A percentile compares a stretch with the other conserved stretches of the same genome.
Evolutionary conservation across 2,888 invertebrate species (phyloP).

Genomic region (Epirrita christyi): DNA sequence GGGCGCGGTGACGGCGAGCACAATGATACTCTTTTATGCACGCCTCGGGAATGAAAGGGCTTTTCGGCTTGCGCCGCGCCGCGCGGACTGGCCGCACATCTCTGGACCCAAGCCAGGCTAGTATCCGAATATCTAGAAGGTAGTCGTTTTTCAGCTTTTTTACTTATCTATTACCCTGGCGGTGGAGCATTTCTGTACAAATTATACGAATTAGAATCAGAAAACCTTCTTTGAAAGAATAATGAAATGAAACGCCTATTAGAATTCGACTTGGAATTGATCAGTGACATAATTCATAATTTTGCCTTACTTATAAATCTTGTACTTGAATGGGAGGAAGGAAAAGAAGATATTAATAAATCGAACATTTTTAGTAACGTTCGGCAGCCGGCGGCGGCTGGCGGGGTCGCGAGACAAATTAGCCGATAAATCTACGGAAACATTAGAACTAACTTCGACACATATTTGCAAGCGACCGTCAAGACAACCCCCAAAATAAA

Average conservation of each 20-base stretch:
- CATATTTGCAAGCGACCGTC: conserved; percentile 17
- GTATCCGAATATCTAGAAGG: background rate
- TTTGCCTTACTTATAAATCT: conserved; percentile 34
- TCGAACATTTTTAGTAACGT: conserved; percentile 36
- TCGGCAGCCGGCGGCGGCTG: conserved; percentile 21
- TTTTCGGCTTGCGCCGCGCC: conserved; percentile 35
- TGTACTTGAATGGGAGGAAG: conserved; percentile 8
- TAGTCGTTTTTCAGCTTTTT: too few species aligned
- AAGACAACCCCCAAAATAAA: background rate
- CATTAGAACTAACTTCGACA: conserved; percentile 33
- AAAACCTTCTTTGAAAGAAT: conserved; percentile 2
- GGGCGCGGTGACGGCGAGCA: conserved; percentile 28
- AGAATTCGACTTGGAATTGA: conserved; percentile 12
- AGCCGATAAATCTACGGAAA: conserved; percentile 37
- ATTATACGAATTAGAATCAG: background rate
- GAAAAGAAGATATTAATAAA: conserved; percentile 35
- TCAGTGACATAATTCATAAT: conserved; percentile 31
- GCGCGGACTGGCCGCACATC: background rate
- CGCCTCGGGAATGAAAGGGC: conserved; percentile 45
- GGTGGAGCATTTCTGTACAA: background rate
- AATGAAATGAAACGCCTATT: conserved; percentile 12
- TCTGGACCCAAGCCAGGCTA: background rate
- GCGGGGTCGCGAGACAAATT: conserved; percentile 35
- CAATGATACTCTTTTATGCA: conserved; percentile 48
- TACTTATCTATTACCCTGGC: too few species aligned